phyloP scores from a whole-genome alignment of 2,888 invertebrate species.

The Beris chalybata region DNA sequence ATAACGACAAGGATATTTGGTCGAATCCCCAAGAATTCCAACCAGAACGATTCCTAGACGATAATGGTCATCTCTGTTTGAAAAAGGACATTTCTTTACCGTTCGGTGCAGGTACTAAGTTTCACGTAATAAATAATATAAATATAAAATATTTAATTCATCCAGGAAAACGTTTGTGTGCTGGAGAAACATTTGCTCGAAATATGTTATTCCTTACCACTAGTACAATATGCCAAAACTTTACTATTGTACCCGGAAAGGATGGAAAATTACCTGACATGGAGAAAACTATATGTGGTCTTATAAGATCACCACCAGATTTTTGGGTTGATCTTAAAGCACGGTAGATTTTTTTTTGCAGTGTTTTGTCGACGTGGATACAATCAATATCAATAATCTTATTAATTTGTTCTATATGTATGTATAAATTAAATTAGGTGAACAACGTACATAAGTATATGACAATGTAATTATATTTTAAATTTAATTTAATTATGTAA shows the following conservation, averaged over 20 bases:
- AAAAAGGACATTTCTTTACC: conserved; percentile 64
- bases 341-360: neutral
- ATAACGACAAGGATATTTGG: conserved; percentile 64
- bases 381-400: too few relatives aligned
- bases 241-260: conserved; percentile 60
- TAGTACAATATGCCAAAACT: conserved; percentile 66
- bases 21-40: conserved; percentile 67
- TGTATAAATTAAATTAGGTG: too few relatives aligned
- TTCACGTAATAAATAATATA: neutral
- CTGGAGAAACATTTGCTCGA: conserved; percentile 71
- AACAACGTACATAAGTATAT: too few relatives aligned
- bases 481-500: too few relatives aligned
- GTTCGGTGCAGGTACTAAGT: conserved; percentile 65
- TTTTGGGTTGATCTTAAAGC: conserved; percentile 60
- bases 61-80: conserved; percentile 59
- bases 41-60: conserved; percentile 67
- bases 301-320: conserved; percentile 62
- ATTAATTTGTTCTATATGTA: too few relatives aligned
- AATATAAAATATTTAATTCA: conserved; percentile 1
- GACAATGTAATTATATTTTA: too few relatives aligned
- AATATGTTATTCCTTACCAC: conserved; percentile 66
- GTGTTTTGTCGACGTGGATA: neutral
- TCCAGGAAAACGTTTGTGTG: conserved; percentile 67
- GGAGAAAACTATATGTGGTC: conserved; percentile 56
- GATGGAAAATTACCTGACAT: conserved; percentile 57